Conservation (phyloP, 2,113 vertebrate species). For the Phoenicopterus ruber region DNA sequence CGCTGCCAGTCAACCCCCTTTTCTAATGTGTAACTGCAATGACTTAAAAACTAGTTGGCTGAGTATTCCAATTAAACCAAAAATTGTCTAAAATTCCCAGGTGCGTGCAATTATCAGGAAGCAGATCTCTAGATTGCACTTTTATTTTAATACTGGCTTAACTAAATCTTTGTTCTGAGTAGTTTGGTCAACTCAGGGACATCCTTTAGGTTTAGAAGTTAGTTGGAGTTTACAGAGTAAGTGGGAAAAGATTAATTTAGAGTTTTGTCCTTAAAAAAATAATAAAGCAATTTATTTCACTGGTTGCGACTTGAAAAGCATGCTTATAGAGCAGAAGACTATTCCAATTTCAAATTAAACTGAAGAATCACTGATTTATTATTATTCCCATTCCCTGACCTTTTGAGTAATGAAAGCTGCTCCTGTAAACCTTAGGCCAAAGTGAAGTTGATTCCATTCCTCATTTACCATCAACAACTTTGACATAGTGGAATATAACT, state of each 20-base stretch:
- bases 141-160: background rate
- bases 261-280: background rate
- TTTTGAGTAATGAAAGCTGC: background rate
- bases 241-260: background rate
- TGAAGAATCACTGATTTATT: background rate
- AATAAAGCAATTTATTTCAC: background rate
- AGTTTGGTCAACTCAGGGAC: background rate
- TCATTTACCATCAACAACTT: background rate
- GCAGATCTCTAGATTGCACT: background rate
- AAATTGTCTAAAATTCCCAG: background rate
- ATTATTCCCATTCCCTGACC: background rate
- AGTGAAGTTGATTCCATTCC: background rate
- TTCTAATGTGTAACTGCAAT: background rate
- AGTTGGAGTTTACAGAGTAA: background rate
- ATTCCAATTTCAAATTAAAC: slow-evolving; percentile 22
- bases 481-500: background rate
- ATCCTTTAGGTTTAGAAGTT: background rate
- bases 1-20: background rate
- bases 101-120: background rate
- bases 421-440: background rate
- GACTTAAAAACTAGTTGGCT: background rate
- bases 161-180: background rate
- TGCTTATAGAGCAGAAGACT: background rate
- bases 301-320: background rate
- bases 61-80: background rate